Conservation (phyloP, 2,888 invertebrate genomes). For the Hypercompe scribonia region DNA sequence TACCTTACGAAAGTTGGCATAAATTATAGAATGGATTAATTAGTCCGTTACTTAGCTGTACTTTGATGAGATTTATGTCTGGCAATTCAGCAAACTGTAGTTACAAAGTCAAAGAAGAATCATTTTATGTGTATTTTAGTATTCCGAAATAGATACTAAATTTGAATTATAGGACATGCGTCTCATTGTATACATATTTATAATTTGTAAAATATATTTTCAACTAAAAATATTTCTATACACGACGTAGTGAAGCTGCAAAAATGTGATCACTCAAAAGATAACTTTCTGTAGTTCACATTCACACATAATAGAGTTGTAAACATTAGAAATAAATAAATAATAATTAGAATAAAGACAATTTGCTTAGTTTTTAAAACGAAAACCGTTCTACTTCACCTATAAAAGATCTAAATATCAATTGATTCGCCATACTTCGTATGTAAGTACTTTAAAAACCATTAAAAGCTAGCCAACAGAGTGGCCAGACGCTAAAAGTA, state of each 20-base stretch:
- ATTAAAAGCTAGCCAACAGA: constrained; percentile 31
- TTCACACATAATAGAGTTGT: neutral
- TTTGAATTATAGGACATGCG: neutral
- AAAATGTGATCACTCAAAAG: neutral
- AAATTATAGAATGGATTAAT: too few species aligned
- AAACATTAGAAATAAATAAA: too few species aligned
- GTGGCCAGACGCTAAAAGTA: constrained; percentile 39
- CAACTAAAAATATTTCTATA: neutral
- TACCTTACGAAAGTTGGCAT: too few species aligned
- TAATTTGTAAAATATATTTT: neutral
- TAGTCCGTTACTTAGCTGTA: neutral
- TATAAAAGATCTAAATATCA: neutral
- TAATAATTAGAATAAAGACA: too few species aligned
- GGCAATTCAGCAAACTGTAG: neutral
- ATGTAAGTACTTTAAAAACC: constrained; percentile 22
- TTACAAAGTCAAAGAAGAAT: neutral
- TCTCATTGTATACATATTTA: neutral
- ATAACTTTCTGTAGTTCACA: neutral
- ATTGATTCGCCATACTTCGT: neutral
- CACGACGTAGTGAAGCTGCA: neutral
- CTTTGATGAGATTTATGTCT: neutral
- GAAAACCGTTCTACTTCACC: neutral
- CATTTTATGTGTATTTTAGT: too few species aligned
- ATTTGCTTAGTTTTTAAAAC: neutral
- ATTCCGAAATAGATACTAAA: neutral